Conservation (phyloP, 2,888 invertebrate genomes). For the Atrina japonica region DNA sequence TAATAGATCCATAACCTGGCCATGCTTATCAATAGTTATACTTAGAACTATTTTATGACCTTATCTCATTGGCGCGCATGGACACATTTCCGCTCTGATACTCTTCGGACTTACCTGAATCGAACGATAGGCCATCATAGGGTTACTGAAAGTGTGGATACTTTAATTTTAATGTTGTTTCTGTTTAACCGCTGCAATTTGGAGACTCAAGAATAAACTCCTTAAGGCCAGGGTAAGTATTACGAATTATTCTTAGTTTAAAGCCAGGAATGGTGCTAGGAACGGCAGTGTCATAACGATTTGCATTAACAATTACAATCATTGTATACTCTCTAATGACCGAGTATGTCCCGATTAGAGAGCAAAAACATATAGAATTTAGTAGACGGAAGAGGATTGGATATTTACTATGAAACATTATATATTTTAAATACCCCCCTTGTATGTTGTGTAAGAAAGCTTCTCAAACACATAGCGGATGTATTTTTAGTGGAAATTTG, state of each 20-base stretch:
- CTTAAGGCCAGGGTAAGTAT: conserved; percentile 77
- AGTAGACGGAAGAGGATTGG: too few relatives aligned
- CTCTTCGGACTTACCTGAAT: conserved; percentile 12
- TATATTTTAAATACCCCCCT: too few relatives aligned
- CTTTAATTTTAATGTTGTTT: conserved; percentile 16
- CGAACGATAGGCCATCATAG: conserved; percentile 16
- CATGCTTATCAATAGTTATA: neutral
- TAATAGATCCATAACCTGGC: neutral
- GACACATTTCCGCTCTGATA: conserved; percentile 39
- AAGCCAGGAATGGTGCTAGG: too few relatives aligned
- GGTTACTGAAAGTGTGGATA: conserved; percentile 12
- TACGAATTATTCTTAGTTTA: neutral
- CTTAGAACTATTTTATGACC: conserved; percentile 48
- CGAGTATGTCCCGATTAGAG: too few relatives aligned
- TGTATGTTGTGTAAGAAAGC: too few relatives aligned
- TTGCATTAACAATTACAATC: too few relatives aligned
- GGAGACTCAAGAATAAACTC: conserved; percentile 78
- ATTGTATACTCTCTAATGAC: too few relatives aligned
- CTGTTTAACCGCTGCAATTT: conserved; percentile 74
- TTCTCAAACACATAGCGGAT: too few relatives aligned
- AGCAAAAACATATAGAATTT: too few relatives aligned
- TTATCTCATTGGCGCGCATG: conserved; percentile 43
- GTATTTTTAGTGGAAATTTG: too few relatives aligned
- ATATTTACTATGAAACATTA: too few relatives aligned
- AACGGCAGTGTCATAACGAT: too few relatives aligned